Evolutionary conservation across 2,888 invertebrate genomes (phyloP), one percentile per base, ranked within the genome.

Genomic region (Lochmaea capreae): DNA sequence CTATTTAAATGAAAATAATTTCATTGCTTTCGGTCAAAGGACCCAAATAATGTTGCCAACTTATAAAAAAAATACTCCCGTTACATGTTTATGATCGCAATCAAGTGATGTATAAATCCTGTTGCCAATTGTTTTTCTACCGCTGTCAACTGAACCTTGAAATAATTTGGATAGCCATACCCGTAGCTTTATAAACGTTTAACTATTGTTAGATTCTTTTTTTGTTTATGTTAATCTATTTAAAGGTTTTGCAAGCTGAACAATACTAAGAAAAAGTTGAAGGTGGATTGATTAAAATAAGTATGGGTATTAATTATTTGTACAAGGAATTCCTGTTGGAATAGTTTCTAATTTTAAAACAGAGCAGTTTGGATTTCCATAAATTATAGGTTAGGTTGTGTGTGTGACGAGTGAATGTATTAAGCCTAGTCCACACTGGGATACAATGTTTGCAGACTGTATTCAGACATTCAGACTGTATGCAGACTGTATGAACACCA

Each of bases 71-170:
- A 57, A 62, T 33, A 18, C 54, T 62, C 22, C 67, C 63, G 73
- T 65, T 69, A 69, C 69, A 65, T 33, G 33, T 49, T 68, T 73
- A 73, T 68, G 65, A 73, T 73, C 59, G 72, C 75, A 75, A 65
- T 74, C 73, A 76, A 79, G 73, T 77, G 79, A 78, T 76, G 78
- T 80, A 80, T 80, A 75, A 80, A 79, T 80, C 80, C 80, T 79
- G 80, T 76, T 75, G 72, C 68, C 72, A 72, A 76, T 76, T 76
- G 77, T 79, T 76, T 42, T 26, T 59, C 59, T 49, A 42, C 59
- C 72, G 72, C 42, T 73, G 66, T 75, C 76, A 76, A 78, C 76
- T 76, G 74, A 77, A 74, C 79, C 79, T 80, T 78, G 79, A 78
- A 79, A 79, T 78, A 77, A 75, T 79, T 76, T 57, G 26, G 63